Conservation (phyloP, 2,797 vertebrate genomes). For the Karalla daura region DNA sequence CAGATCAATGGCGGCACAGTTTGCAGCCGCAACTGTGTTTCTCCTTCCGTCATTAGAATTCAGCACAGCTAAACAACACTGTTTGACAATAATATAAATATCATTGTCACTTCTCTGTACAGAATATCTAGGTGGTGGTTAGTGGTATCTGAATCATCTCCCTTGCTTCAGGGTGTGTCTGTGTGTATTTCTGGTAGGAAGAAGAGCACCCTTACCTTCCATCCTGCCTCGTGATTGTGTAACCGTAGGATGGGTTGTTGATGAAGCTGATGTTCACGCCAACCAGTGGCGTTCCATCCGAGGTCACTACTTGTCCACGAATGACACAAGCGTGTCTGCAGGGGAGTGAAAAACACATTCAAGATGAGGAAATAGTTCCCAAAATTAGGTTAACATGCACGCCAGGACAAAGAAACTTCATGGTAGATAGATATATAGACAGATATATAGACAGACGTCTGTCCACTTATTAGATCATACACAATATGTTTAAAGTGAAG, state of each 20-base stretch:
- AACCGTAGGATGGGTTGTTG: constrained; percentile 92
- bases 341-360: constrained; percentile 1
- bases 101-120: constrained; percentile 27
- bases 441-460: constrained; percentile 20
- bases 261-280: constrained; percentile 98
- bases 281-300: constrained; percentile 95
- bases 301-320: constrained; percentile 96
- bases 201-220: constrained; percentile 87
- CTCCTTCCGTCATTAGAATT: constrained; percentile 44
- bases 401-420: neutral
- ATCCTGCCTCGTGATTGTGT: constrained; percentile 96
- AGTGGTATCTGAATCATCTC: constrained; percentile 1
- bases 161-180: neutral
- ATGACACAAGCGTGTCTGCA: constrained; percentile 96
- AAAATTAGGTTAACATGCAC: neutral
- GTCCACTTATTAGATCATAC: too few relatives aligned
- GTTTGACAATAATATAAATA: constrained; percentile 49
- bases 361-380: neutral
- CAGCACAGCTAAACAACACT: constrained; percentile 40
- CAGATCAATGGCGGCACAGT: constrained; percentile 73
- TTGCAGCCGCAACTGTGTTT: constrained; percentile 65
- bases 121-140: neutral
- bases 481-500: too few relatives aligned
- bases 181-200: neutral
- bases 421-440: neutral